Conservation (phyloP, 2,113 vertebrate species). For the Pycnonotus jocosus region DNA sequence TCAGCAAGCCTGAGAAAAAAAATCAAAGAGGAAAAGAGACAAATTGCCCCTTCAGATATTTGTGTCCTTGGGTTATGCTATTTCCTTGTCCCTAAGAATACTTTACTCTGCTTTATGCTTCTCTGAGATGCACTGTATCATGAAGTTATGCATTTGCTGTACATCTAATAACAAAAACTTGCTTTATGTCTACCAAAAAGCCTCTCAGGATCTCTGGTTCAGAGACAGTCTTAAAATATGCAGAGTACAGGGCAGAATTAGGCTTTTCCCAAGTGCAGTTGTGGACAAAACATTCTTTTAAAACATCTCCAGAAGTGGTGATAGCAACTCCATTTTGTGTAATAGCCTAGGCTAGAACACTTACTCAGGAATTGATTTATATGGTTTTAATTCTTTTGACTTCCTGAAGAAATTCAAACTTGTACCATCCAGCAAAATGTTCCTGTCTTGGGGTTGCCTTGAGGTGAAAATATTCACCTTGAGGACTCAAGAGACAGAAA, state of each 20-base stretch:
- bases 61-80: neutral
- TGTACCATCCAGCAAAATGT: neutral
- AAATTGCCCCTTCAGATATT: neutral
- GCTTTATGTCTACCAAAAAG: neutral
- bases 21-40: neutral
- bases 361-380: slow-evolving; percentile 12
- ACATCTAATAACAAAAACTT: neutral
- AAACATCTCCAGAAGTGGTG: neutral
- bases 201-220: neutral
- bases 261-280: neutral
- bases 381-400: neutral
- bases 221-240: neutral
- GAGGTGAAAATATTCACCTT: neutral
- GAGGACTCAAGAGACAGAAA: neutral
- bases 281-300: neutral
- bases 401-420: neutral
- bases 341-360: neutral
- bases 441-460: neutral
- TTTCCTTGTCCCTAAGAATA: neutral
- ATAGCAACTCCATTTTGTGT: neutral
- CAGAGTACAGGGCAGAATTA: neutral
- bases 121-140: neutral
- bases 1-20: neutral
- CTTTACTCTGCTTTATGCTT: neutral
- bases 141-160: neutral